phyloP scores from a whole-genome alignment of 2,888 invertebrate genomes.

The Rhaphigaster nebulosa region DNA sequence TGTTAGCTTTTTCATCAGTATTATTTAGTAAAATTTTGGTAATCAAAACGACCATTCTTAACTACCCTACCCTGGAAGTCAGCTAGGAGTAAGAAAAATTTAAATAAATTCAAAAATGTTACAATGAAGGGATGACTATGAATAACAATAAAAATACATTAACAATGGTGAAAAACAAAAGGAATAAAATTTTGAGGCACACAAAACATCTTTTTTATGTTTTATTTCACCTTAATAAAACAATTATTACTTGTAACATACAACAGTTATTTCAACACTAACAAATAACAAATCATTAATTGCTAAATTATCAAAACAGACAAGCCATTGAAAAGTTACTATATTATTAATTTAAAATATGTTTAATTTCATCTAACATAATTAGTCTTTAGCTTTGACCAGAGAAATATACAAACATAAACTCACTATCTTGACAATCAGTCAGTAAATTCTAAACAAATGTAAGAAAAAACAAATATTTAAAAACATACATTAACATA shows the following conservation, averaged over 20 bases:
- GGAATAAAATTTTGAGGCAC: constrained; percentile 35
- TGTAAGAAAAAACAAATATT: background rate
- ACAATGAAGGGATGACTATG: background rate
- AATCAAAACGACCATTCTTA: background rate
- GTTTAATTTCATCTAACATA: background rate
- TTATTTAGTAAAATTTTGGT: background rate
- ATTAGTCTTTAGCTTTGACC: background rate
- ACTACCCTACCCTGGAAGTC: constrained; percentile 19
- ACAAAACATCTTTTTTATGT: constrained; percentile 1
- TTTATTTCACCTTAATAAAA: background rate
- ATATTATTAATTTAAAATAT: constrained; percentile 4
- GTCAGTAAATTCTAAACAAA: background rate
- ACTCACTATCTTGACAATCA: background rate
- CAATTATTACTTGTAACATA: constrained; percentile 14
- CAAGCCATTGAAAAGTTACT: background rate
- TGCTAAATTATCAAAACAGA: constrained; percentile 45
- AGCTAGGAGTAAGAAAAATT: constrained; percentile 30
- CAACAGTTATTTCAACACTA: constrained; percentile 14
- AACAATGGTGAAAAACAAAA: constrained; percentile 27
- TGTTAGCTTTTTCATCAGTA: constrained; percentile 22
- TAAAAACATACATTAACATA: background rate
- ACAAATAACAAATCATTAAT: constrained; percentile 43
- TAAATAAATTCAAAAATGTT: background rate
- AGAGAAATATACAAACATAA: background rate
- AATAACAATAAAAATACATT: constrained; percentile 36